A percentile compares a stretch with the other conserved stretches of the same genome.
These are phyloP conservation scores for Meloidogyne floridensis DNA, from an alignment of 1,140 invertebrate species.

Conservation along the genomic window DNA sequence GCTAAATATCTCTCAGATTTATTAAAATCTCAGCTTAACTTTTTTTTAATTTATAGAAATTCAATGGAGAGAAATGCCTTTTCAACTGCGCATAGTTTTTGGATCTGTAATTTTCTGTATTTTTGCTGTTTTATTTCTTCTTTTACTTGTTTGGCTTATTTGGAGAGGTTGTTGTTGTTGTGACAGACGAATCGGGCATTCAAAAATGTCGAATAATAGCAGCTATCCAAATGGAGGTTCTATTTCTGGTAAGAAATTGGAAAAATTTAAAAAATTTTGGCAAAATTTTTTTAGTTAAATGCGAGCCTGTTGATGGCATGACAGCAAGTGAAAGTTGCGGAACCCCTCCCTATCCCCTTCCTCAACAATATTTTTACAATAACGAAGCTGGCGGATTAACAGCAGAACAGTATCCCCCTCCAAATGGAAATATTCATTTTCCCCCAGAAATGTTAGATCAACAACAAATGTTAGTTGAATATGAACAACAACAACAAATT, in stretches of 20 bases:
- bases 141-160: not conserved
- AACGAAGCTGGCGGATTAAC: not conserved
- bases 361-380: conserved; percentile 10
- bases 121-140: conserved; percentile 5
- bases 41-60: not conserved
- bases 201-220: conserved; percentile 18
- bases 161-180: conserved; percentile 20
- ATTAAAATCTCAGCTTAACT: too few relatives aligned
- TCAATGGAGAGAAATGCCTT: conserved; percentile 6
- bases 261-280: not conserved
- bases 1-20: too few relatives aligned
- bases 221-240: conserved; percentile 8
- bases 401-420: not conserved
- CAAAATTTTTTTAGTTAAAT: not conserved
- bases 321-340: conserved; percentile 3
- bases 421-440: not conserved
- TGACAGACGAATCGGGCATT: conserved; percentile 2
- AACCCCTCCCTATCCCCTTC: not conserved
- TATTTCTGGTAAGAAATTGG: not conserved
- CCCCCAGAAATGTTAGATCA: not conserved
- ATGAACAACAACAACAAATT: not conserved
- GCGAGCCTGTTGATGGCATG: not conserved
- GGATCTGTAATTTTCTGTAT: not conserved
- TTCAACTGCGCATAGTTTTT: not conserved
- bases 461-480: not conserved